These are phyloP conservation scores for Probaryconus sp. DNA, from an alignment of 1,140 invertebrate genomes.

Conservation along the genomic window DNA sequence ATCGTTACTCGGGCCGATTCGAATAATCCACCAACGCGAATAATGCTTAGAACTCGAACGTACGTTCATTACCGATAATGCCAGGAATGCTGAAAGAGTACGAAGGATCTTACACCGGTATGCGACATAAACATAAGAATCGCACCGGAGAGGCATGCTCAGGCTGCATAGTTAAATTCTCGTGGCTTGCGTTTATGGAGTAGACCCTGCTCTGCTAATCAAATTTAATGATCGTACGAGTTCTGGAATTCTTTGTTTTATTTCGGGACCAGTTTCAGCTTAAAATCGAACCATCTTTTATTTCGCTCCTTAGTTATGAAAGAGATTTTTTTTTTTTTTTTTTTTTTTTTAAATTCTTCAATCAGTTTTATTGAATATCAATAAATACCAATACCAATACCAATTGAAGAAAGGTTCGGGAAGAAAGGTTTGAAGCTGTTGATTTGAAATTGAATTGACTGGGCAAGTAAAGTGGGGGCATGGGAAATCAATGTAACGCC, in stretches of 20 bases:
- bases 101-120: slow-evolving; percentile 47
- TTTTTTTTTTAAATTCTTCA: no score
- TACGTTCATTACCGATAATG: slow-evolving; percentile 57
- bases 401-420: no score
- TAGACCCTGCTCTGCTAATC: slow-evolving; percentile 43
- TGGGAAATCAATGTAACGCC: no score
- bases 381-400: no score
- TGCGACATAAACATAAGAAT: slow-evolving; percentile 59
- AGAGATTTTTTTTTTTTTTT: no score
- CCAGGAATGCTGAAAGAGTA: slow-evolving; percentile 54
- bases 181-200: slow-evolving; percentile 43
- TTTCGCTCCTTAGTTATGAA: not conserved
- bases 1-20: slow-evolving; percentile 39
- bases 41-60: slow-evolving; percentile 42
- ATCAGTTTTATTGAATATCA: no score
- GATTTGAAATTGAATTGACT: no score
- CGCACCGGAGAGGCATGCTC: slow-evolving; percentile 45
- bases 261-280: not conserved
- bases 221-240: slow-evolving; percentile 32
- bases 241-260: not conserved
- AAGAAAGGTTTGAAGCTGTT: no score
- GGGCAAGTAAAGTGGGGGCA: no score
- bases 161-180: slow-evolving; percentile 55
- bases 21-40: slow-evolving; percentile 43
- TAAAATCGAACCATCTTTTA: not conserved